phyloP scores from a whole-genome alignment of 2,797 vertebrate species.

The Enteromius anoplus region DNA sequence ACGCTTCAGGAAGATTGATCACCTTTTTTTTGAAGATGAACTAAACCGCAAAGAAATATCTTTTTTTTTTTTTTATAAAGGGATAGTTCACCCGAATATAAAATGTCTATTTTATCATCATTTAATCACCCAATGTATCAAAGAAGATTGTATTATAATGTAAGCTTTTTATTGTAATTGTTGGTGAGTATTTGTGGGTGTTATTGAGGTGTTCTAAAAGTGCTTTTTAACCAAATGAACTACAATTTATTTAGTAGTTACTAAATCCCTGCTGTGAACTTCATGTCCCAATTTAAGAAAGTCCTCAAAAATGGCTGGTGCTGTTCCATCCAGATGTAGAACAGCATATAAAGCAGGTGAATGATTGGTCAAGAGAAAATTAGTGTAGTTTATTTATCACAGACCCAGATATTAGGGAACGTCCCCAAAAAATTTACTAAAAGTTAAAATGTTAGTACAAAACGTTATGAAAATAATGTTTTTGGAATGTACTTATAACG shows the following conservation, averaged over 20 bases:
- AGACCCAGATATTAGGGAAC: too few species aligned
- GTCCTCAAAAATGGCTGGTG: background rate
- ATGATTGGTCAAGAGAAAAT: background rate
- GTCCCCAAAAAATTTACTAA: too few species aligned
- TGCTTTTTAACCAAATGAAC: background rate
- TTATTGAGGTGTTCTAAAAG: background rate
- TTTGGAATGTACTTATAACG: too few species aligned
- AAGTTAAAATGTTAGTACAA: too few species aligned
- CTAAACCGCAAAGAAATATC: background rate
- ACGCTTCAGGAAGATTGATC: slow-evolving; percentile 21
- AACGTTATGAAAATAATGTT: too few species aligned
- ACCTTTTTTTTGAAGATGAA: background rate
- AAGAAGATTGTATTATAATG: background rate
- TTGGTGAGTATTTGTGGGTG: too few species aligned
- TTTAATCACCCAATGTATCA: background rate
- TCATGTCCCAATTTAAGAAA: background rate
- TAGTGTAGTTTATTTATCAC: background rate
- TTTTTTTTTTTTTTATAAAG: background rate
- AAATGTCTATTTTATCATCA: background rate
- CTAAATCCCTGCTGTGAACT: background rate
- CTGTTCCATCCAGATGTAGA: slow-evolving; percentile 10
- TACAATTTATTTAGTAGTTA: background rate
- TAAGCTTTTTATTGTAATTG: background rate
- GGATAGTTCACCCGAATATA: background rate
- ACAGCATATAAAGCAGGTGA: background rate